Percentiles rank a stretch among this genome's conserved stretches.
Conservation (phyloP, 2,113 vertebrate species). For the Sorex fumeus region DNA sequence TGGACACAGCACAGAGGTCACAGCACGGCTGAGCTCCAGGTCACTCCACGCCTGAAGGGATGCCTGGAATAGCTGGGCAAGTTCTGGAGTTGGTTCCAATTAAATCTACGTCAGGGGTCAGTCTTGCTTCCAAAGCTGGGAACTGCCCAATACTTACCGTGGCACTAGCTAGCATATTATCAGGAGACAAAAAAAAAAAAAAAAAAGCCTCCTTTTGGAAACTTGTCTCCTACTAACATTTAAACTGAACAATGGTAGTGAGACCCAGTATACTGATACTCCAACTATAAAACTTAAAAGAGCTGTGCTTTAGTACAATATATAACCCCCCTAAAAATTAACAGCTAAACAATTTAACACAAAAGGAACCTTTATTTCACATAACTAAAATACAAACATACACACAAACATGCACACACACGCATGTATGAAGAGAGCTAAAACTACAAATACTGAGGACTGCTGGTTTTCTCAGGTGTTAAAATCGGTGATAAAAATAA, state of each 20-base stretch:
- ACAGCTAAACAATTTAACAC: not conserved
- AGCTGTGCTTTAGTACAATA: not conserved
- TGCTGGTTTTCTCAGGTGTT: not conserved
- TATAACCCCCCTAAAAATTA: too few species aligned
- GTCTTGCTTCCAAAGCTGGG: slow-evolving; percentile 27
- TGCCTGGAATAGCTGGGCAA: slow-evolving; percentile 20
- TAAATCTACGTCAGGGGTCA: slow-evolving; percentile 16
- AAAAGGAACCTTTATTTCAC: slow-evolving; percentile 54
- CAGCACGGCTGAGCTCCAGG: slow-evolving; percentile 28
- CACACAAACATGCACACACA: too few species aligned
- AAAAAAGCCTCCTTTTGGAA: not conserved
- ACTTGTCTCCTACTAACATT: slow-evolving; percentile 39
- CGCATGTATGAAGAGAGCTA: not conserved
- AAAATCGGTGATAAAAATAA: not conserved
- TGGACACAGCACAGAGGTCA: slow-evolving; percentile 44
- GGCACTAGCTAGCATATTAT: slow-evolving; percentile 33
- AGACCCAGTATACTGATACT: not conserved
- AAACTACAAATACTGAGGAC: slow-evolving; percentile 15
- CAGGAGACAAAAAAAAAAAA: not conserved
- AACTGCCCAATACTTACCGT: slow-evolving; percentile 42
- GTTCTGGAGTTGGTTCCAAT: slow-evolving; percentile 27
- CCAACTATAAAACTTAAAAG: slow-evolving; percentile 42
- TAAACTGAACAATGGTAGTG: slow-evolving; percentile 37
- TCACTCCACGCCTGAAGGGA: slow-evolving; percentile 42
- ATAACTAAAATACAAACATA: not conserved